A percentile compares a stretch with the other conserved stretches of the same genome.
These are phyloP conservation scores for Dryoscopus gambensis DNA, from an alignment of 2,113 vertebrate genomes.

Conservation along the genomic window DNA sequence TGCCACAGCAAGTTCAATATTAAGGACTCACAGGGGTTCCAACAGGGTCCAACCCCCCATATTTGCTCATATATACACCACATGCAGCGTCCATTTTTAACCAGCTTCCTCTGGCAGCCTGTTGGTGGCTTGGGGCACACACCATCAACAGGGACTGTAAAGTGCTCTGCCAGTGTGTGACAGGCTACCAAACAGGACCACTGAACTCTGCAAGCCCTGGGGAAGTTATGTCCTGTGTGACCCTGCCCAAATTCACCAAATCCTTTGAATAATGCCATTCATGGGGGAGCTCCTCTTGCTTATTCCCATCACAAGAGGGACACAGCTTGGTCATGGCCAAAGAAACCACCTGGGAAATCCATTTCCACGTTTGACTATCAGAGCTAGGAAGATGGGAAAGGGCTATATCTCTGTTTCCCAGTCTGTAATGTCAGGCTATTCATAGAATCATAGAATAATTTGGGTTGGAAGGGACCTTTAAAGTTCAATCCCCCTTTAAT, in stretches of 20 bases:
- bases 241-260: background rate
- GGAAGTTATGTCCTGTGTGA: background rate
- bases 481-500: background rate
- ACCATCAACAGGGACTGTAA: background rate
- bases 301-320: background rate
- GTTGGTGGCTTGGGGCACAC: background rate
- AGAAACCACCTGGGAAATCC: background rate
- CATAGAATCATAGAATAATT: background rate
- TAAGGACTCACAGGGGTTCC: background rate
- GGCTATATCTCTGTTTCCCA: background rate
- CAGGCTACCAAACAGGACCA: background rate
- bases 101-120: background rate
- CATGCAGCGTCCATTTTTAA: background rate
- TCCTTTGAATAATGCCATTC: background rate
- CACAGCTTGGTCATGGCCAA: background rate
- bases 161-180: background rate
- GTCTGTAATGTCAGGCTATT: background rate
- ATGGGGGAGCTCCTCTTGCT: background rate
- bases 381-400: background rate
- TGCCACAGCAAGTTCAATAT: background rate
- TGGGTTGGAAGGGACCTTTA: background rate
- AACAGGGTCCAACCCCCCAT: background rate
- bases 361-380: accelerated
- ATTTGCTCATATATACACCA: background rate
- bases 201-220: background rate